Evolutionary conservation across 2,888 invertebrate genomes (phyloP).

Genomic region (Melipona beecheii): DNA sequence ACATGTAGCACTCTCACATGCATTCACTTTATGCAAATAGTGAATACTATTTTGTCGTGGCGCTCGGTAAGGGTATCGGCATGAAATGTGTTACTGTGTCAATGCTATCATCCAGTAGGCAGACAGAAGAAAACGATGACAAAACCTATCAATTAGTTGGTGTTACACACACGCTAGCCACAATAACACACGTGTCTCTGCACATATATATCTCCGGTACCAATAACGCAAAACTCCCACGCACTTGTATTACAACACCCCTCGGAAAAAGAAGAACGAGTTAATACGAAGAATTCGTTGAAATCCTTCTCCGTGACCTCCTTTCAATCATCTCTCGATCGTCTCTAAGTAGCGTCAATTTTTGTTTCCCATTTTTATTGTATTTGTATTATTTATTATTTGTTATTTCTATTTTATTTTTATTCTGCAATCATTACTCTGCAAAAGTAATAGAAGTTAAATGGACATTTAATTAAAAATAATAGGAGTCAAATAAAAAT

Average conservation of each 20-base stretch:
- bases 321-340: background rate
- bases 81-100: conserved; percentile 57
- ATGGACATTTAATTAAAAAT: no score
- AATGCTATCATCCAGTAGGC: conserved; percentile 55
- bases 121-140: conserved; percentile 59
- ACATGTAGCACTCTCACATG: background rate
- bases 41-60: conserved; percentile 2
- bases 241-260: conserved; percentile 33
- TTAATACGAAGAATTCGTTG: conserved; percentile 18
- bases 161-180: conserved; percentile 17
- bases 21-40: conserved; percentile 38
- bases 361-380: background rate
- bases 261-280: conserved; percentile 13
- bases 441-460: no score
- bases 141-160: conserved; percentile 61
- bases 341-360: background rate
- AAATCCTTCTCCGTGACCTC: conserved; percentile 26
- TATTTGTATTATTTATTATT: background rate
- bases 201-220: background rate
- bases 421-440: background rate
- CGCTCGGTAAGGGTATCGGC: conserved; percentile 46
- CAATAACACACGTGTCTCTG: conserved; percentile 19
- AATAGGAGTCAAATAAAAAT: no score
- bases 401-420: background rate
- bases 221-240: conserved; percentile 55